phyloP scores from a whole-genome alignment of 2,113 vertebrate genomes.

The Myxocyprinus asiaticus region DNA sequence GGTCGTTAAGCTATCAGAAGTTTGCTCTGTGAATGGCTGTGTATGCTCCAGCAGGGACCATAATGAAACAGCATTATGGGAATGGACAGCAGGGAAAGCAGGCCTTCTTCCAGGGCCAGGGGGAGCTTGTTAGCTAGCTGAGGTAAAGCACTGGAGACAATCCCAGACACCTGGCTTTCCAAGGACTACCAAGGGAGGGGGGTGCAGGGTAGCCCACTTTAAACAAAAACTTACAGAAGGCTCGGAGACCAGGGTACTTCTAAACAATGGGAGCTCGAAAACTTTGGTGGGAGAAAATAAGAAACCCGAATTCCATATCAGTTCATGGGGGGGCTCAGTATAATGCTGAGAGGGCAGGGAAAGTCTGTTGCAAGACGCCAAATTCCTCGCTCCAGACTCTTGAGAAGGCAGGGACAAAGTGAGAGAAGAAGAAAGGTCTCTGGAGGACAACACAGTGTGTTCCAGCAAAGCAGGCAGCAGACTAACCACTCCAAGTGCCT shows the following conservation, averaged over 20 bases:
- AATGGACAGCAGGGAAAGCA: slow-evolving; percentile 48
- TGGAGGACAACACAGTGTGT: slow-evolving; percentile 16
- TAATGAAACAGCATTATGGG: slow-evolving; percentile 75
- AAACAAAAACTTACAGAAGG: slow-evolving; percentile 20
- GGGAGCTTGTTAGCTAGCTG: slow-evolving; percentile 70
- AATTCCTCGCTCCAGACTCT: slow-evolving; percentile 23
- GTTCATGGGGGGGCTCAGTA: background rate
- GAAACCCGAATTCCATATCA: background rate
- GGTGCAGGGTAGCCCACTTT: slow-evolving; percentile 24
- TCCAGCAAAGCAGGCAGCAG: slow-evolving; percentile 19
- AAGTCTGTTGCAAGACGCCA: slow-evolving; percentile 3
- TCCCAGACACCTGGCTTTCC: slow-evolving; percentile 81
- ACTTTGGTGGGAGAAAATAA: slow-evolving; percentile 15
- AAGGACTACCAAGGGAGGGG: slow-evolving; percentile 74
- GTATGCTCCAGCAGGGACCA: slow-evolving; percentile 59
- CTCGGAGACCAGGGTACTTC: slow-evolving; percentile 40
- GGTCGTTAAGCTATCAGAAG: slow-evolving; percentile 58
- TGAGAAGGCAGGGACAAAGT: slow-evolving; percentile 5
- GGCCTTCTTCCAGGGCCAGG: slow-evolving; percentile 60
- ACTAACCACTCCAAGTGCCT: slow-evolving; percentile 25
- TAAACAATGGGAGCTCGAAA: slow-evolving; percentile 31
- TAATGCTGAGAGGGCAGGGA: slow-evolving; percentile 7
- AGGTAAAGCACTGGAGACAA: slow-evolving; percentile 71
- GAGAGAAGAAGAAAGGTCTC: slow-evolving; percentile 16
- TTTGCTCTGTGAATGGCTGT: slow-evolving; percentile 60